Evolutionary conservation across 2,888 invertebrate species (phyloP), one percentile per base, ranked within the genome.

Genomic region (Dryobotodes eremita): DNA sequence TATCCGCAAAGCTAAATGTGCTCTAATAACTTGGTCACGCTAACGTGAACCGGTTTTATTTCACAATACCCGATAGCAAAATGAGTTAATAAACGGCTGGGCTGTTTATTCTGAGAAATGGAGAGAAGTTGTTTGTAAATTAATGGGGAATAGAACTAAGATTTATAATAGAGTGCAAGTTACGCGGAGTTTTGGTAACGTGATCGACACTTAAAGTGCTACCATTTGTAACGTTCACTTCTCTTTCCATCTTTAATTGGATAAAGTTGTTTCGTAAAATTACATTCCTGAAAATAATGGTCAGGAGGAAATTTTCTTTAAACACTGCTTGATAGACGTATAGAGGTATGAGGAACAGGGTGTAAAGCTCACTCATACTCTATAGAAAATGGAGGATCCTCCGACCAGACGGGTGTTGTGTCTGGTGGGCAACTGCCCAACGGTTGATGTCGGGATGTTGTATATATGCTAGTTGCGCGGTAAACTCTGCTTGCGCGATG

Each of bases 11-110:
- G 71, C 73, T 80, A 73, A 84, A 81, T 78, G 26, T 26, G 75
- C 59, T n/a, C 68, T 84, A 82, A 88, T 84, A 73, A 82, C 81
- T 64, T 79, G n/a, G 88, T 86, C 88, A 88, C 88, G 88, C 88
- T 75, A 86, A 61, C 65, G 23, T 73, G 42, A 72, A 50, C 83
- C 17, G 69, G 75, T 74, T 79, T 75, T 83, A 86, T 88, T 86
- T 82, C 71, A 71, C 66, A 72, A 69, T 74, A 57, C 42, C 71
- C 53, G 73, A 86, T 87, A 84, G 42, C 65, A 26, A 65, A 88
- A 86, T 76, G 75, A 77, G 89, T 84, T 86, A 80, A 84, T 84
- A 72, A 64, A 77, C 17, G 50, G 59, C 36, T 75, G 3, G 13
- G 50, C 80, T 84, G 46, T 86, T 86, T 69, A 53, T 84, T 64